Base-by-base conservation (phyloP, 2,888 invertebrate genomes). In the Synanthedon tipuliformis region DNA sequence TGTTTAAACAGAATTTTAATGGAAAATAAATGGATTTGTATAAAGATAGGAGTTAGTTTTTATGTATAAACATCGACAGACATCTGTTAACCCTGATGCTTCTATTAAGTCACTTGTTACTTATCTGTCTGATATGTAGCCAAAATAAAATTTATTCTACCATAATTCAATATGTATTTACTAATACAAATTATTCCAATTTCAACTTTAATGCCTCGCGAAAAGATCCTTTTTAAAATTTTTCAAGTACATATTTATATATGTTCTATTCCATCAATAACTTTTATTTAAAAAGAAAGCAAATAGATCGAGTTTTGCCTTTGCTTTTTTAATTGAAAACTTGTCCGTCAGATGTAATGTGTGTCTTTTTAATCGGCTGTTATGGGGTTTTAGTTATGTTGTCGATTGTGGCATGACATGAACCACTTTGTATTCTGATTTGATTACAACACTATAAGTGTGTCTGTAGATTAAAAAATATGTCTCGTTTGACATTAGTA, bases 311-410 rank as follows among this genome's bases (percentile, higher is more conserved):
- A 41, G 41, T 41, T 41, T 12, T 45, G 34, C n/a, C 15, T 45
- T 13, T 45, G 45, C 7, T 12, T 45, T 45, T 45, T 53, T 55
- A 59, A 61, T 60, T 59, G 57, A 60, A 61, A 58, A 52, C 57
- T 58, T 56, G 57, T 56, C 49, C 45, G 51, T 50, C 48, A 55
- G 52, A 13, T 49, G 49, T 49, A 49, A 49, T 18, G 3, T 49
- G 23, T 23, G 49, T 49, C 49, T 16, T 18, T 15, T 49, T 49
- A 49, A 12, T 16, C 45, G 49, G 11, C 49, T 18, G 16, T 49
- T 18, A 49, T 49, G 49, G 13, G n/a, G 23, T 49, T 13, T 45
- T 45, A 45, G 12, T 45, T 8, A 45, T 45, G 45, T 13, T n/a
- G 45, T 45, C 45, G 45, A 45, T 45, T 45, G 15, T 13, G 45